These are phyloP conservation scores for Sepioteuthis lessoniana DNA, from an alignment of 2,888 invertebrate genomes.

Conservation along the genomic window DNA sequence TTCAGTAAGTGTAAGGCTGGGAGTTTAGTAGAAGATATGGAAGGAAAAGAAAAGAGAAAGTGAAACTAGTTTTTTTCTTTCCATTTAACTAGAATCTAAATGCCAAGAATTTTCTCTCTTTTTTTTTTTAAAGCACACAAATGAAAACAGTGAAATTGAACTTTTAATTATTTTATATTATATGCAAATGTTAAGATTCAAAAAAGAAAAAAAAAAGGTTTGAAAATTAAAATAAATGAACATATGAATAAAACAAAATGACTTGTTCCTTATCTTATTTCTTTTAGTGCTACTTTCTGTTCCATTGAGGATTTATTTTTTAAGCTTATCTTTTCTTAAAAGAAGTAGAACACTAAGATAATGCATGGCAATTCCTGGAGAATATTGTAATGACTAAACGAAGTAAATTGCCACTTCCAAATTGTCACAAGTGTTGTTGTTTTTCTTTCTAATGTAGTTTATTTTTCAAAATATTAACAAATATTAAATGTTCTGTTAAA, in stretches of 20 bases:
- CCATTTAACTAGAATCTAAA: background rate
- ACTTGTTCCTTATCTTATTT: background rate
- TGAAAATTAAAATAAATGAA: no score
- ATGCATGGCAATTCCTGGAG: background rate
- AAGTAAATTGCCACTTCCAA: no score
- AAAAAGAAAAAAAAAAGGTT: background rate
- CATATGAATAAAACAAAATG: background rate
- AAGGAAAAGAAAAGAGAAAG: background rate
- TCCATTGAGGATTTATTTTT: background rate
- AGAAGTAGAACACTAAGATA: background rate
- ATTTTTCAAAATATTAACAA: background rate
- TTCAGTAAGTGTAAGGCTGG: background rate
- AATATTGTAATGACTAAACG: background rate
- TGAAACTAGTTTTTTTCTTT: background rate
- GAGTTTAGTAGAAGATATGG: background rate
- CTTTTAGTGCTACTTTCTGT: background rate
- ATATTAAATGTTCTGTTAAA: background rate
- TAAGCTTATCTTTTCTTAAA: background rate
- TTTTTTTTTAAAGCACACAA: background rate
- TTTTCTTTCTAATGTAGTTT: background rate
- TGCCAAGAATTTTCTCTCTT: background rate
- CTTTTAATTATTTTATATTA: slow-evolving; percentile 33
- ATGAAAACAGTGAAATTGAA: background rate
- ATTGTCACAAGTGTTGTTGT: background rate
- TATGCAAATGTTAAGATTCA: background rate